Base-by-base conservation (phyloP, 2,888 invertebrate genomes). In the Oxystoma pomonae region DNA sequence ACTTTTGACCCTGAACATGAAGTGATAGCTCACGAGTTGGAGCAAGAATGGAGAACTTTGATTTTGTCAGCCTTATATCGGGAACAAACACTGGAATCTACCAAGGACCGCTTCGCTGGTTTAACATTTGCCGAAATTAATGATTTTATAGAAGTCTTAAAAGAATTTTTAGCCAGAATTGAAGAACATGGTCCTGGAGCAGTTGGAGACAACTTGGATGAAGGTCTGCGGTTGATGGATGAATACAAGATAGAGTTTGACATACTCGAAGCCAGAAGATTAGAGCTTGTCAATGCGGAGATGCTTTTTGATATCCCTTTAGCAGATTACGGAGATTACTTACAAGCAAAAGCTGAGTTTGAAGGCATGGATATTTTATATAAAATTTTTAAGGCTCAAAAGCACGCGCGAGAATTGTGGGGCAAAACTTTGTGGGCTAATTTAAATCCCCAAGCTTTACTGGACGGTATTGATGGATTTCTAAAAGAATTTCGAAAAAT, bases 401-500 rank as follows among this genome's bases (percentile, higher is more conserved):
- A 89, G 81, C 83, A 84, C 67, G 90, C 90, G 0, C 83, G 93
- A 53, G 91, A 93, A 68, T 56, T 68, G 2, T 68, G 68, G 68
- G 68, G 68, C 16, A 90, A 90, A 78, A 94, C 93, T 0, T 78
- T 95, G 12, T 96, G 96, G 96, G 87, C 84, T 5, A 89, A 96
- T 78, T 82, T 96, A 58, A 91, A 95, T 79, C 90, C 96, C 1
- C 90, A 91, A 73, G 87, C 89, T 0, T 81, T 96, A 52, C 80
- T 91, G 7, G 92, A 94, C 63, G 95, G 94, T 1, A 94, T 96
- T 73, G 95, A 96, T 69, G 86, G 85, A 68, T 95, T 90, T 81
- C 83, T 94, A 67, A 90, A 88, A 73, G 90, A 90, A 70, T 91
- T 90, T 72, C 84, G 91, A 60, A 90, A 88, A 77, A 79, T 96